Evolutionary conservation across 2,888 invertebrate species (phyloP).

Genomic region (Perithous albicinctus): DNA sequence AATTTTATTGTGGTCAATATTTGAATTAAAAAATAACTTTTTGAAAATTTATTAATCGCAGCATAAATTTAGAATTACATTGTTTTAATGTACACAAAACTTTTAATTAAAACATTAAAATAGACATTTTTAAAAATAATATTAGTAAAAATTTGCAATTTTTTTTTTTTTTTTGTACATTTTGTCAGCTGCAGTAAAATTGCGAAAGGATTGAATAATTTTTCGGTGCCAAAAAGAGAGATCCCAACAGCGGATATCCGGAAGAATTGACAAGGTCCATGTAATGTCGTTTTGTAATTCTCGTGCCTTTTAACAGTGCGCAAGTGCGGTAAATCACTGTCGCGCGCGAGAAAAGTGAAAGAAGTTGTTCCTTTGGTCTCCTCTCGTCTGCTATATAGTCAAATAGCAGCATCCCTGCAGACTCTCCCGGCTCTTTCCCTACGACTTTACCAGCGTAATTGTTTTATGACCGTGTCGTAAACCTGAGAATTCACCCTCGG

Average conservation of each 20-base stretch:
- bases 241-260: conserved; percentile 31
- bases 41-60: too few relatives aligned
- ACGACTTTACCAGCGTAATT: conserved; percentile 68
- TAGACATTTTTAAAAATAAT: too few relatives aligned
- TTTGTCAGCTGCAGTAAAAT: not conserved
- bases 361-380: conserved; percentile 2
- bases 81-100: too few relatives aligned
- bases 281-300: conserved; percentile 10
- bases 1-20: too few relatives aligned
- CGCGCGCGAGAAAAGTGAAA: conserved; percentile 49
- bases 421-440: not conserved
- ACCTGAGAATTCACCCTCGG: conserved; percentile 57
- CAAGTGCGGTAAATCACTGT: conserved; percentile 45
- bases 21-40: too few relatives aligned
- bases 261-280: conserved; percentile 8
- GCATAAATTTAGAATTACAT: too few relatives aligned
- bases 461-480: conserved; percentile 75
- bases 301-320: conserved; percentile 23
- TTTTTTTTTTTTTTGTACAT: too few relatives aligned
- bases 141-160: too few relatives aligned
- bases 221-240: conserved; percentile 25
- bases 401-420: not conserved
- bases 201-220: conserved; percentile 12
- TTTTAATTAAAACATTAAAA: too few relatives aligned
- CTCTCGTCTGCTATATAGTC: conserved; percentile 15